A percentile compares a stretch with the other conserved stretches of the same genome.
Evolutionary conservation across 37 sponge, comb jelly and placozoan genomes (phyloP).

Genomic region (Crambe crambe): DNA sequence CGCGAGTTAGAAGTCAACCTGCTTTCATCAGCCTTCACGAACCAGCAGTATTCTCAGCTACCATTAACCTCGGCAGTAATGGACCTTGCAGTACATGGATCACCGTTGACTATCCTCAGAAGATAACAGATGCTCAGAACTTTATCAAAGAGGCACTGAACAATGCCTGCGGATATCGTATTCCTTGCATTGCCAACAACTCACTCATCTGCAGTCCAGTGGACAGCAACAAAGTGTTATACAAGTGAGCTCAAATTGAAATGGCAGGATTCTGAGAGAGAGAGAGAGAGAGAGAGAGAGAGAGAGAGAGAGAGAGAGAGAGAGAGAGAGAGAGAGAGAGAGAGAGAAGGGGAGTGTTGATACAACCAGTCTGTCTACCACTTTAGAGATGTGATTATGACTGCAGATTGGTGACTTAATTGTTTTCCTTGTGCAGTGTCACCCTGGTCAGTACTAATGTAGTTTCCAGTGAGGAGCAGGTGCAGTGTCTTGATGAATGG

Average conservation of each 20-base stretch:
- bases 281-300: too few species aligned
- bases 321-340: too few species aligned
- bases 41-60: neutral
- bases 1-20: neutral
- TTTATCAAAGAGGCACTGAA: neutral
- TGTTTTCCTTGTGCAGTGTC: neutral
- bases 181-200: neutral
- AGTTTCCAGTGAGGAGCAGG: neutral
- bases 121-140: neutral
- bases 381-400: too few species aligned
- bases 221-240: too few species aligned
- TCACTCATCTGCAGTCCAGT: neutral
- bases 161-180: neutral
- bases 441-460: neutral
- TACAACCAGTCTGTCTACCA: too few species aligned
- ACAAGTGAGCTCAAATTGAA: too few species aligned
- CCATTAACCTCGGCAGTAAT: neutral
- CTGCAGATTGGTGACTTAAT: too few species aligned
- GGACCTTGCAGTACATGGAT: neutral
- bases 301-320: too few species aligned
- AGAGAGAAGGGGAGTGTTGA: too few species aligned
- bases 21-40: neutral
- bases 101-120: neutral
- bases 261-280: too few species aligned
- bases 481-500: neutral